Evolutionary conservation across 1,140 invertebrate genomes (phyloP).

Genomic region (Chelonus insularis): DNA sequence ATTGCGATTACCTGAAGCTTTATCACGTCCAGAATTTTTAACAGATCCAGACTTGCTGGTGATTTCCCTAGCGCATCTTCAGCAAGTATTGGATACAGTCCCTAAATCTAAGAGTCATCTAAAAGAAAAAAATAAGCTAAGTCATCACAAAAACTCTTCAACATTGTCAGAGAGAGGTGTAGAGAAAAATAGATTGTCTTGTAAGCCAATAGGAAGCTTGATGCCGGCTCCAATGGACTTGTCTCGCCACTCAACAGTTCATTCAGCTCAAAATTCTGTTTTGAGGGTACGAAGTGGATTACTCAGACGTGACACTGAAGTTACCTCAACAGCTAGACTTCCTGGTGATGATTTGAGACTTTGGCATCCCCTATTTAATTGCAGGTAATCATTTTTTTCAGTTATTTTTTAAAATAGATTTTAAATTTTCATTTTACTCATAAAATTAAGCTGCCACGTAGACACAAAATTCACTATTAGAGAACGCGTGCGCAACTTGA

Average conservation of each 20-base stretch:
- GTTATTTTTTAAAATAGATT: background rate
- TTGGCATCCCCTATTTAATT: constrained; percentile 71
- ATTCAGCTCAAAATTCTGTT: constrained; percentile 39
- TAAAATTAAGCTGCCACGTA: background rate
- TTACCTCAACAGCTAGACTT: constrained; percentile 51
- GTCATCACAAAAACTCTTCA: background rate
- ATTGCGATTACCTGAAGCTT: constrained; percentile 70
- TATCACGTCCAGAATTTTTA: constrained; percentile 71
- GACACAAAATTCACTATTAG: background rate
- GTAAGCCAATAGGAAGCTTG: constrained; percentile 54
- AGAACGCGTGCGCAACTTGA: constrained; percentile 11
- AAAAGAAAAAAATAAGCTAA: background rate
- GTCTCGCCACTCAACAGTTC: constrained; percentile 42
- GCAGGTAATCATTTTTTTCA: constrained; percentile 59
- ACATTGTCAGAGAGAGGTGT: background rate
- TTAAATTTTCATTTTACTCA: background rate
- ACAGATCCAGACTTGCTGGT: constrained; percentile 79
- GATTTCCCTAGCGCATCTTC: constrained; percentile 74
- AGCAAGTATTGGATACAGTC: constrained; percentile 65
- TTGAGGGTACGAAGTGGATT: constrained; percentile 48
- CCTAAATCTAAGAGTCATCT: background rate
- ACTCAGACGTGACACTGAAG: constrained; percentile 55
- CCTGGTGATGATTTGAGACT: constrained; percentile 61
- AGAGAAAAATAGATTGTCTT: constrained; percentile 33
- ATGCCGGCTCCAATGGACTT: constrained; percentile 54